phyloP scores from a whole-genome alignment of 2,797 vertebrate species.

The Acanthis flammea region DNA sequence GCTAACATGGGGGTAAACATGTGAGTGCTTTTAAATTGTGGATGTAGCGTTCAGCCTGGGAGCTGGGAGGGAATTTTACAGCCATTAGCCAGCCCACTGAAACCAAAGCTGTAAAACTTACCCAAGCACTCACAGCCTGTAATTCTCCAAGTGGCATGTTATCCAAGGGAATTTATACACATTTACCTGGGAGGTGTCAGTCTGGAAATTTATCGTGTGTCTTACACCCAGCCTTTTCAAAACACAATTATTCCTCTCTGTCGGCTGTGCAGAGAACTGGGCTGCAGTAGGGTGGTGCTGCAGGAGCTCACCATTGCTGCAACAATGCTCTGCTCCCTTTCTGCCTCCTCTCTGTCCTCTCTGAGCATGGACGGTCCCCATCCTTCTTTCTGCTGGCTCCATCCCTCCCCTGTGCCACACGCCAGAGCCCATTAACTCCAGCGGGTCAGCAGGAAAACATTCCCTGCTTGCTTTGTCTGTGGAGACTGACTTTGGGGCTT shows the following conservation, averaged over 20 bases:
- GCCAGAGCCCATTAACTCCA: background rate
- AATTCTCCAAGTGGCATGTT: background rate
- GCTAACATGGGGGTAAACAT: background rate
- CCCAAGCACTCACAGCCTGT: background rate
- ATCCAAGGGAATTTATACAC: background rate
- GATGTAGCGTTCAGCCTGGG: background rate
- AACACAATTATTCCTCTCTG: background rate
- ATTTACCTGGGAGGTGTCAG: background rate
- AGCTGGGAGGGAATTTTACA: conserved; percentile 19
- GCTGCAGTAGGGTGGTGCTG: background rate
- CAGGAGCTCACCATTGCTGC: background rate
- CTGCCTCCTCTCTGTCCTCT: background rate
- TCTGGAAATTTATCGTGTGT: background rate
- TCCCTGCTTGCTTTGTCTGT: background rate
- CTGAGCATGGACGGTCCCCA: background rate
- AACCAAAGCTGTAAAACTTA: conserved; percentile 21
- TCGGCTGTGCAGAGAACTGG: background rate
- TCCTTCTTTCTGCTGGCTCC: background rate
- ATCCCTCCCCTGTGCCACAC: background rate
- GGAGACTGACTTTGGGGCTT: background rate
- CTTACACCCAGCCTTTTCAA: conserved; percentile 4
- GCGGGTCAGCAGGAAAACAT: background rate
- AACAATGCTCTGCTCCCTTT: background rate
- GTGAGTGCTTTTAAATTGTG: background rate
- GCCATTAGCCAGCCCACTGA: background rate